phyloP scores from a whole-genome alignment of 2,113 vertebrate species.

The Caracal caracal region DNA sequence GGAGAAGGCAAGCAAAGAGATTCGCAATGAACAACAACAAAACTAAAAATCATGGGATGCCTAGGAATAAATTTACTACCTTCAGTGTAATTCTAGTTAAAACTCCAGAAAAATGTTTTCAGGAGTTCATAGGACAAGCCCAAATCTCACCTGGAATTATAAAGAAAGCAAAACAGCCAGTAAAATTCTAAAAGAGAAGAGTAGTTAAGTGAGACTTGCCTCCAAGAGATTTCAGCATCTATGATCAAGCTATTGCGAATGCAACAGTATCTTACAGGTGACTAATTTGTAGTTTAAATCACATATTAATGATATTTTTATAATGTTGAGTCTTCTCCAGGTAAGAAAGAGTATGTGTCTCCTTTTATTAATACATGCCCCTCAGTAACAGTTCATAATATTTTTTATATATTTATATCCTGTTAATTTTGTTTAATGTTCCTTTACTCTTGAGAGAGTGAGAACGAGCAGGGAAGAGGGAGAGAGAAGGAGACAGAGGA shows the following conservation, averaged over 20 bases:
- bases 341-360: neutral
- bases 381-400: neutral
- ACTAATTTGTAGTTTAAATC: conserved; percentile 6
- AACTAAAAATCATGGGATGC: neutral
- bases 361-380: neutral
- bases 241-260: neutral
- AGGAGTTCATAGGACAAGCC: neutral
- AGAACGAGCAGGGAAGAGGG: too few relatives aligned
- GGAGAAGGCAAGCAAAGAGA: neutral
- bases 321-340: neutral
- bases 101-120: neutral
- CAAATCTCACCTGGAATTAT: neutral
- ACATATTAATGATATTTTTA: neutral
- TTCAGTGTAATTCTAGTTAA: neutral
- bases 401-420: neutral
- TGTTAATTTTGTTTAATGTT: neutral
- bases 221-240: neutral
- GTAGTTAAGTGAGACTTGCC: neutral
- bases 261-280: neutral
- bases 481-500: too few relatives aligned
- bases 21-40: neutral
- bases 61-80: neutral
- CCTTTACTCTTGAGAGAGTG: too few relatives aligned
- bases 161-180: neutral
- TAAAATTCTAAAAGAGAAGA: neutral